phyloP scores from a whole-genome alignment of 2,888 invertebrate species.

The Tethea ocularis region DNA sequence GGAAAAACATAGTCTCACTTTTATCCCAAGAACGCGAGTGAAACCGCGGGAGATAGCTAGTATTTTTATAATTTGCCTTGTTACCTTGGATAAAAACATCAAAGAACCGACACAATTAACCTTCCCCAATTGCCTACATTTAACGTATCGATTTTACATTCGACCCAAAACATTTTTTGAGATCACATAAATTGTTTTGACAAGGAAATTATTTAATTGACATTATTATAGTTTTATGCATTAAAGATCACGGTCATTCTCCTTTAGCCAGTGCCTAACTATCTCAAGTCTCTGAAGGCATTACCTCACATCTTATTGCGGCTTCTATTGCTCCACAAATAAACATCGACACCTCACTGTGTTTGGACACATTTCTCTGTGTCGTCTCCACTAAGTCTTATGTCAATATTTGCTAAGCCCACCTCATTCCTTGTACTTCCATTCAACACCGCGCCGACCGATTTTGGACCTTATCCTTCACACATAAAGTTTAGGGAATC shows the following conservation, averaged over 20 bases:
- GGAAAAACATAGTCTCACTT: too few relatives aligned
- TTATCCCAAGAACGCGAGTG: too few relatives aligned
- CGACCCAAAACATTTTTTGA: too few relatives aligned
- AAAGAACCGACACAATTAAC: too few relatives aligned
- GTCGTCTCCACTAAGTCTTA: slow-evolving; percentile 69
- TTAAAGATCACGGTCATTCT: background rate
- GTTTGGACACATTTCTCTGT: slow-evolving; percentile 74
- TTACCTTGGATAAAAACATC: too few relatives aligned
- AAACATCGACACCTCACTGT: slow-evolving; percentile 67
- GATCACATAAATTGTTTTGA: too few relatives aligned
- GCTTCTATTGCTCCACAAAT: slow-evolving; percentile 71
- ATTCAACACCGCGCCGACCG: slow-evolving; percentile 10
- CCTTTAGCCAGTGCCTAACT: background rate
- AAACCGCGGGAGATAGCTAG: too few relatives aligned
- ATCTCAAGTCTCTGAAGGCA: background rate
- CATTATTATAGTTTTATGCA: too few relatives aligned
- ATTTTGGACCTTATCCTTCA: slow-evolving; percentile 19
- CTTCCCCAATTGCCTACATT: too few relatives aligned
- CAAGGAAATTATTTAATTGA: too few relatives aligned
- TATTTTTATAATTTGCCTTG: too few relatives aligned
- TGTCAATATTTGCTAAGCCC: slow-evolving; percentile 72
- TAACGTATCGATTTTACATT: too few relatives aligned
- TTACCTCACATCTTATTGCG: slow-evolving; percentile 49
- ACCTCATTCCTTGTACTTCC: slow-evolving; percentile 60
- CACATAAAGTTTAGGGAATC: slow-evolving; percentile 14